These are phyloP conservation scores for Indicator maculatus DNA, from an alignment of 2,113 vertebrate species.

Conservation along the genomic window DNA sequence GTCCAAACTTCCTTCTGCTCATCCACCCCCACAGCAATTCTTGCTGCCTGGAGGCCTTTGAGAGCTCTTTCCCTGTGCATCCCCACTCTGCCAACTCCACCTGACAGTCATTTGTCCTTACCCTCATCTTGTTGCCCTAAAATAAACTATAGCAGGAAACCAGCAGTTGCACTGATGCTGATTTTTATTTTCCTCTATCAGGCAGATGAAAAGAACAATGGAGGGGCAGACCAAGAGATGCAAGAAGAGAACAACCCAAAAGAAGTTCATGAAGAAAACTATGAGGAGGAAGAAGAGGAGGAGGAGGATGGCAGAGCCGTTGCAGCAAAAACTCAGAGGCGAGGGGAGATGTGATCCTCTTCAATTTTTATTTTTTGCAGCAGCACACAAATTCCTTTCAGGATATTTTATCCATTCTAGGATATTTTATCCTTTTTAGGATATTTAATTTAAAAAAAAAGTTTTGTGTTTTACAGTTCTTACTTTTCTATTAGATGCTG, in stretches of 20 bases:
- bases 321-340: constrained; percentile 80
- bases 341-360: constrained; percentile 87
- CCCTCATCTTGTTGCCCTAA: background rate
- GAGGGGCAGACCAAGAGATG: constrained; percentile 66
- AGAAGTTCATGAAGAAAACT: constrained; percentile 84
- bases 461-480: constrained; percentile 63
- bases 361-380: background rate
- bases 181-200: background rate
- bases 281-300: constrained; percentile 88
- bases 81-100: background rate
- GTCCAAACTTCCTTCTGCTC: background rate
- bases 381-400: background rate
- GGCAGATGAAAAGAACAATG: constrained; percentile 74
- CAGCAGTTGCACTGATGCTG: background rate
- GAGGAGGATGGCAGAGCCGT: constrained; percentile 78
- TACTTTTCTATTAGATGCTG: constrained; percentile 76
- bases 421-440: background rate
- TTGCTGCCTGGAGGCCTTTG: background rate
- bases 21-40: background rate
- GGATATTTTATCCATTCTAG: background rate
- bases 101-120: background rate
- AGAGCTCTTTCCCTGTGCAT: background rate
- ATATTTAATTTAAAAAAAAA: constrained; percentile 58
- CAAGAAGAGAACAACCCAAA: constrained; percentile 64
- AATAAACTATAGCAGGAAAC: background rate